Evolutionary conservation across 2,888 invertebrate species (phyloP), one percentile per base, ranked within the genome.

Genomic region (Lacanobia wlatinum): DNA sequence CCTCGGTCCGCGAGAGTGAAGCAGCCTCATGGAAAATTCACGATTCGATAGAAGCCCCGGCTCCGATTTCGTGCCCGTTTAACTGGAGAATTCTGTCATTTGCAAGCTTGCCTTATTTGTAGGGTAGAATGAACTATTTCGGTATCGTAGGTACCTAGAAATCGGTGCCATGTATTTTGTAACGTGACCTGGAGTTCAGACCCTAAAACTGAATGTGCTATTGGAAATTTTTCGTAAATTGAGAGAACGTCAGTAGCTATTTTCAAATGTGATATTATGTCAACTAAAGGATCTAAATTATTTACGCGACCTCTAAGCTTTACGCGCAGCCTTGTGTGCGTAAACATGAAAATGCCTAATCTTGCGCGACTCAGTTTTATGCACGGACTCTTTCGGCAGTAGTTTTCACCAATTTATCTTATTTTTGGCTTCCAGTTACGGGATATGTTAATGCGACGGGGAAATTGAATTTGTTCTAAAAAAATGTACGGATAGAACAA

Each of bases 21-120:
- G 78, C 78, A 38, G 14, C 78, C 50, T 73, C 58, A 78, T 59
- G 71, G 73, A 73, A 73, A 73, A 70, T 78, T 73, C 73, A 78
- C 58, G 52, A 78, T 21, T 21, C 46, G 21, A 40, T 59, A 21
- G 52, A 59, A 46, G 46, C 28, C 46, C 43, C 71, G 58, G 71
- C 5, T 59, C 38, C 38, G 21, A 52, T 78, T 59, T 78, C 28
- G 52, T 21, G 38, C 78, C 50, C 73, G 52, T 70, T 71, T 78
- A 52, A 28, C 58, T 46, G 18, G 12, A 59, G 43, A 59, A 59
- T 73, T 52, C 58, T 78, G 58, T 21, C 71, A 70, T 70, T 73
- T 16, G 58, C 71, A 73, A 70, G 52, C 52, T 28, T 46, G 48
- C 28, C 46, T 12, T 8, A 71, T 71, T 73, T 78, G 46, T 46